Evolutionary conservation across 2,113 vertebrate genomes (phyloP), one percentile per base, ranked within the genome.

Genomic region (Tursiops truncatus): DNA sequence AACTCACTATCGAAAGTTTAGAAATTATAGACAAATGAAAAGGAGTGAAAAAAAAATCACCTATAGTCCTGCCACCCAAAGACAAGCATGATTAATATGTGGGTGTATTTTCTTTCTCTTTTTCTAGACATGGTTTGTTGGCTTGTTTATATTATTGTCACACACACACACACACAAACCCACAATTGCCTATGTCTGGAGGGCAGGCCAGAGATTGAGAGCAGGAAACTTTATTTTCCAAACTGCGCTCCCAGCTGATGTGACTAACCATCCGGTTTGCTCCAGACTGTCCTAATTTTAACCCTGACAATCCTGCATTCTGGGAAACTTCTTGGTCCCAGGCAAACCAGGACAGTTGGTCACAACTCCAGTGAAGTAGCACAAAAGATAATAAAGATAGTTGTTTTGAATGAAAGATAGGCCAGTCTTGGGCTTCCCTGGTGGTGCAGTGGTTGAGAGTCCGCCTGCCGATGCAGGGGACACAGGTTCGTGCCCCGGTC

Each of bases 61-160:
- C 4, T 20, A 11, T 73, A 65, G 25, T 92, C 20, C 17, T 83
- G 5, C 58, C 8, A 38, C 8, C 10, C 50, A 90, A 90, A 73
- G 85, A 44, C 10, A 53, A 47, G 83, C 17, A 41, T 67, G 67
- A 53, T 71, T 70, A 92, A 60, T n/a, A n/a, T 80, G 12, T 81
- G 18, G 47, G 2, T 88, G 1, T 94, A 26, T 91, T n/a, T 91
- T 88, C 26, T 93, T 65, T 81, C 18, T 89, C 21, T 63, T 87
- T 94, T 74, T 87, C 44, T 76, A 93, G 70, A 88, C 10, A 58
- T 91, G 15, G 25, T 88, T 96, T 97, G 50, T 85, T 82, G 56
- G 23, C 70, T 93, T 82, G 60, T 93, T 89, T 91, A 60, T 38
- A 62, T 91, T 74, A 79, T 63, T 38, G 31, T 62, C 10, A 63